These are phyloP conservation scores for Erithacus rubecula DNA, from an alignment of 2,797 vertebrate species.

Conservation along the genomic window DNA sequence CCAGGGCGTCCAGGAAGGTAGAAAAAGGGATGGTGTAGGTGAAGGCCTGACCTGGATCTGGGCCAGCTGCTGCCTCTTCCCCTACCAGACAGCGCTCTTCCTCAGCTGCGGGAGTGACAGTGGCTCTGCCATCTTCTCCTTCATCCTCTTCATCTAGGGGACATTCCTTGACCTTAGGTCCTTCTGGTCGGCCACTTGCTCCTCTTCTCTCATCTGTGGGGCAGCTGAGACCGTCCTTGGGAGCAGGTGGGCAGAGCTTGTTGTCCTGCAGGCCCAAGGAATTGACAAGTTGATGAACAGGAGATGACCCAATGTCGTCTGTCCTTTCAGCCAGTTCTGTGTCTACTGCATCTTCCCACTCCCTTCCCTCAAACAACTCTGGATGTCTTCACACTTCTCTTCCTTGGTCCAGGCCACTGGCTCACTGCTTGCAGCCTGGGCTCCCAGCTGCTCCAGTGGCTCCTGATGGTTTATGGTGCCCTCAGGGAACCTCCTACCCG, in stretches of 20 bases:
- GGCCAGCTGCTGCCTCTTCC: background rate
- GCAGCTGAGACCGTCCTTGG: no score
- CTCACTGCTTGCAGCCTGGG: background rate
- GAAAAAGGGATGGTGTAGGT: background rate
- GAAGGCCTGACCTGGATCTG: background rate
- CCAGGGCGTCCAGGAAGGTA: background rate
- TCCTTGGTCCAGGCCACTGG: background rate
- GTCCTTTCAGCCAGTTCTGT: background rate
- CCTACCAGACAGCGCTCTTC: background rate
- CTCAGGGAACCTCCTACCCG: accelerated
- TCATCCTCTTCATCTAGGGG: background rate
- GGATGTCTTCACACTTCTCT: accelerated
- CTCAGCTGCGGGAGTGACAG: background rate
- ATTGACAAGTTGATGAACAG: no score
- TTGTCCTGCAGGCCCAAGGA: no score
- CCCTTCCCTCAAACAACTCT: background rate
- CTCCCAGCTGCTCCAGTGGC: accelerated
- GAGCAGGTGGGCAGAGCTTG: no score
- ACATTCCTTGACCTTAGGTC: background rate
- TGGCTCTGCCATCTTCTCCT: background rate
- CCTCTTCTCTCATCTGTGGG: background rate
- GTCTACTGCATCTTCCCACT: background rate
- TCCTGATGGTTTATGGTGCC: no score
- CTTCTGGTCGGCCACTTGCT: background rate
- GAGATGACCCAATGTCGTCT: background rate